Base-by-base conservation (phyloP, 2,797 vertebrate species). In the Carcharodon carcharias region DNA sequence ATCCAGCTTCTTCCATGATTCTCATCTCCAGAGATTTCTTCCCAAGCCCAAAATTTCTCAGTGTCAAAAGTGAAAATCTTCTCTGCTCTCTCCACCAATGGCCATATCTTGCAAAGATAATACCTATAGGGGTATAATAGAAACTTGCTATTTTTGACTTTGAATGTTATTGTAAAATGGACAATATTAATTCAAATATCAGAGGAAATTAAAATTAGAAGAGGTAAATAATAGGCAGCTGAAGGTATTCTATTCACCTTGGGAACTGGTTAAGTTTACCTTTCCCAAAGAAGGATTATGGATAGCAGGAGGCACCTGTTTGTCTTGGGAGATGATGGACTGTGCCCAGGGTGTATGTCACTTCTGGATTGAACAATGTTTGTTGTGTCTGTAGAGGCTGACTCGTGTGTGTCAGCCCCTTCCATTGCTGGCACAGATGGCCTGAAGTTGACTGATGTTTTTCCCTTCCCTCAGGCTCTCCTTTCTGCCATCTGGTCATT, bases 71-170 rank as follows among this genome's bases (percentile, higher is more conserved):
- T 7, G 97, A 97, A 92, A 98, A 98, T 6, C 97, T 97, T 67
- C 98, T 98, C 97, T 98, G 97, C 85, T 98, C 98, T 96, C 96
- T 97, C 98, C 98, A 98, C 0, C 96, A 97, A 23, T 97, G 96
- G 2, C 97, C 97, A 0, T 0, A 98, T 4, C 80, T 97, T 3
- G 97, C 98, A 0, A 97, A 0, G n/a, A 96, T 0, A 67, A 98
- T 4, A 0, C 98, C 98, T 98, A 96, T 56, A 56, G 31, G 8
- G 31, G 3, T 35, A 77, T 31, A 77, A 77, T 35, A 77, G 31
- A 77, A 77, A 77, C 31, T 12, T 77, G 16, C 65, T 77, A 12
- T n/a, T 12, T 35, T 31, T 11, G 31, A 73, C 28, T 73, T 73
- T 73, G 31, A 11, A 12, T 35, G 71, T 35, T 73, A 73, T 35